Percentiles rank a stretch among this genome's conserved stretches.
Conservation (phyloP, 2,888 invertebrate genomes). For the Megaustenia siamemsis region DNA sequence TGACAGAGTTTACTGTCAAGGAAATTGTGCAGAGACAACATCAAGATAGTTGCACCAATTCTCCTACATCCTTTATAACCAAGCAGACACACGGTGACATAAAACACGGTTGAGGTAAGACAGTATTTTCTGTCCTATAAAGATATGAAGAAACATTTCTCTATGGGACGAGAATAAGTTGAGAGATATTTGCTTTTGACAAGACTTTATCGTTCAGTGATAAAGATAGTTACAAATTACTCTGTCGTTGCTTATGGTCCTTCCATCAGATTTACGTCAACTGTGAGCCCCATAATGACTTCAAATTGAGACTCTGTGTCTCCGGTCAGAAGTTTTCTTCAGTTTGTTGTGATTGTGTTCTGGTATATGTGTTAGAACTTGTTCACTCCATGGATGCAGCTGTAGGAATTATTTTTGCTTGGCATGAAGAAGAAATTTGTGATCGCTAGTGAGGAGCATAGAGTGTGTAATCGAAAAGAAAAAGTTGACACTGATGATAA, state of each 20-base stretch:
- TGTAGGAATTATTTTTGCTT: too few species aligned
- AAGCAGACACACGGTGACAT: background rate
- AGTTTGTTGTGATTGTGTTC: background rate
- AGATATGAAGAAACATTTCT: constrained; percentile 15
- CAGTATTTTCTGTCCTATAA: background rate
- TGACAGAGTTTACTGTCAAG: background rate
- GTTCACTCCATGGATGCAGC: background rate
- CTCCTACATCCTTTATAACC: background rate
- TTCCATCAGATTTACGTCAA: constrained; percentile 11
- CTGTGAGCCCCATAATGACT: background rate
- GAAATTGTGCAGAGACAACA: too few species aligned
- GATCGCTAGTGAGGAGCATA: too few species aligned
- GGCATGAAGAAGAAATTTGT: too few species aligned
- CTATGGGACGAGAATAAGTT: background rate
- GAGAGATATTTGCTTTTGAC: constrained; percentile 9
- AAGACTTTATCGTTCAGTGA: background rate
- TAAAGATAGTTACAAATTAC: constrained; percentile 4
- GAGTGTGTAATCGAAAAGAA: too few species aligned
- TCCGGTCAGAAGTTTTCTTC: background rate
- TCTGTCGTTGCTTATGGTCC: background rate
- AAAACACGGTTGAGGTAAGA: background rate
- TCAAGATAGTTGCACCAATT: background rate
- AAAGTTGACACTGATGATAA: too few species aligned
- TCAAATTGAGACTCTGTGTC: background rate
- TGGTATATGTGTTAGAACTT: background rate